A percentile compares a stretch with the other conserved stretches of the same genome.
Conservation (phyloP, 2,113 vertebrate genomes). For the Eudorcas thomsonii region DNA sequence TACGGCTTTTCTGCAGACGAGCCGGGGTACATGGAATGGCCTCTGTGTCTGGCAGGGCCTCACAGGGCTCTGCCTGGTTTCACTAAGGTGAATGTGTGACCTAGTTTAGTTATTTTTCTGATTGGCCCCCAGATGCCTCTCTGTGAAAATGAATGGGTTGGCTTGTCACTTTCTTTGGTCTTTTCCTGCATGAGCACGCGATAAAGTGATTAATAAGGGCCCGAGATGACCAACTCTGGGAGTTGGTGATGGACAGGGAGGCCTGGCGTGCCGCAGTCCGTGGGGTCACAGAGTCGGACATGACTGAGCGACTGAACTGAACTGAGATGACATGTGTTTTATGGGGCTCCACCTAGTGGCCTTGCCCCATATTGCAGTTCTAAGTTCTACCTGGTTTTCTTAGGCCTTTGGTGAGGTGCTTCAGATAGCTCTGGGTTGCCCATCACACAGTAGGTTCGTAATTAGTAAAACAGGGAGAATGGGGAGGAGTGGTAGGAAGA, state of each 20-base stretch:
- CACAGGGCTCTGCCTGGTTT: background rate
- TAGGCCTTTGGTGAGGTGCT: background rate
- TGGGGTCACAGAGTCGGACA: background rate
- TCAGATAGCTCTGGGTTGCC: background rate
- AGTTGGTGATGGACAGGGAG: background rate
- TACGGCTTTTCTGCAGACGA: background rate
- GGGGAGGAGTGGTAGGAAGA: background rate
- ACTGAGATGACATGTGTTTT: background rate
- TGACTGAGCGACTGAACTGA: rapidly evolving
- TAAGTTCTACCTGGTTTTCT: background rate
- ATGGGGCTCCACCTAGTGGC: conserved; percentile 52
- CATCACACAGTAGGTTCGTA: background rate
- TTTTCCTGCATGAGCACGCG: background rate
- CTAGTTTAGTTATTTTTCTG: background rate
- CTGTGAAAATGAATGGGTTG: background rate
- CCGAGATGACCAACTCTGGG: background rate
- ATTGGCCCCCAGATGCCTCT: background rate
- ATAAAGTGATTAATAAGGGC: background rate
- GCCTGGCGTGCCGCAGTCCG: background rate
- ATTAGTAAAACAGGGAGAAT: background rate
- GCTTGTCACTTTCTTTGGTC: background rate
- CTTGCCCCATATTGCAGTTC: background rate
- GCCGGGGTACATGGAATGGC: background rate
- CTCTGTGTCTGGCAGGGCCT: background rate
- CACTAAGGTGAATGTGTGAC: background rate